phyloP scores from a whole-genome alignment of 2,113 vertebrate genomes.

The Cyphomyrus plagiostoma region DNA sequence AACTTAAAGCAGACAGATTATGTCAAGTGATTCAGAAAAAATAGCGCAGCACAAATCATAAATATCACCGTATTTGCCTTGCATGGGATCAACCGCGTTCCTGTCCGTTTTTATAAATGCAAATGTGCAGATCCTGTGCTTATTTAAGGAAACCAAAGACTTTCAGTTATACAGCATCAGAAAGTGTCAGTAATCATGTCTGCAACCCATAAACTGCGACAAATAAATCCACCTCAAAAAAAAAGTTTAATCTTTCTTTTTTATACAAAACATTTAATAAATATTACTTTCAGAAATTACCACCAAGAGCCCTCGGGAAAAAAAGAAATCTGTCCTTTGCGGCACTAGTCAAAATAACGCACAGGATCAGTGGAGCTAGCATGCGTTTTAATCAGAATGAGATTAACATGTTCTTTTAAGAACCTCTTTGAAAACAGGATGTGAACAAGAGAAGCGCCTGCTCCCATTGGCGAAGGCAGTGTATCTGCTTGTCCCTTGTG shows the following conservation, averaged over 20 bases:
- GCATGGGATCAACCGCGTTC: background rate
- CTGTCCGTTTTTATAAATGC: background rate
- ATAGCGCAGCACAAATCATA: background rate
- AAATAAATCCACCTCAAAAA: slow-evolving; percentile 16
- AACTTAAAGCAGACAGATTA: background rate
- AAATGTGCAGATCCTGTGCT: background rate
- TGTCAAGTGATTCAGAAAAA: background rate
- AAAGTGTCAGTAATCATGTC: background rate
- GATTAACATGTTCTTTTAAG: slow-evolving; percentile 55
- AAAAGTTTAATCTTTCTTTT: slow-evolving; percentile 46
- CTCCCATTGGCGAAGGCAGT: slow-evolving; percentile 69
- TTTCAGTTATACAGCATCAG: background rate
- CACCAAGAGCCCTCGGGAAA: slow-evolving; percentile 70
- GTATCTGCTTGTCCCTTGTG: slow-evolving; percentile 66
- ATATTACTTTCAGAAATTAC: slow-evolving; percentile 77
- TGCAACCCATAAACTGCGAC: background rate
- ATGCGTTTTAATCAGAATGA: slow-evolving; percentile 57
- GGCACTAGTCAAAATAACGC: slow-evolving; percentile 73
- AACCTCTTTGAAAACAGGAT: slow-evolving; percentile 48
- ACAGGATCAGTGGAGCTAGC: slow-evolving; percentile 60
- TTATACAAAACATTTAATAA: slow-evolving; percentile 93
- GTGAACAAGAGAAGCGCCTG: slow-evolving; percentile 10
- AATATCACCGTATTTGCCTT: background rate
- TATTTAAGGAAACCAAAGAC: background rate
- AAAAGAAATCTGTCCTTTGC: slow-evolving; percentile 65